Percentiles rank a stretch among this genome's conserved stretches.
Conservation (phyloP, 2,888 invertebrate species). For the Griposia aprilina region DNA sequence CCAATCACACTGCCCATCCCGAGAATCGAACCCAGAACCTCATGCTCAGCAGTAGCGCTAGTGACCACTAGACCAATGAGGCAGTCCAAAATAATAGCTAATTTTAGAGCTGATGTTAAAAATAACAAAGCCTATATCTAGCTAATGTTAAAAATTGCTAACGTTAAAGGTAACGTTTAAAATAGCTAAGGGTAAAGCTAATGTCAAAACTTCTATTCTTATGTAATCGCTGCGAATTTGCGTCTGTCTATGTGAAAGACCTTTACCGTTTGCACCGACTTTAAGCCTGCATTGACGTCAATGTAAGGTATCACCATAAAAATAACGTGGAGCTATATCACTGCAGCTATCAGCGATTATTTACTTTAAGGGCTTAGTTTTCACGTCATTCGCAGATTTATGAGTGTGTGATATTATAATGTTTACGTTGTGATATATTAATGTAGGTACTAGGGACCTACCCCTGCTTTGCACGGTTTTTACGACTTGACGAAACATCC, state of each 20-base stretch:
- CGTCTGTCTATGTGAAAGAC: background rate
- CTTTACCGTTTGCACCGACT: conserved; percentile 4
- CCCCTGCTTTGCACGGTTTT: no score
- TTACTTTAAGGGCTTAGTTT: conserved; percentile 1
- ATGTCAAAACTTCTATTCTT: background rate
- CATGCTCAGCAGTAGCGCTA: no score
- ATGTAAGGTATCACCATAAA: conserved; percentile 16
- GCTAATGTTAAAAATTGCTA: no score
- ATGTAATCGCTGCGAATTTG: background rate
- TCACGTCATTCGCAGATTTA: conserved; percentile 16
- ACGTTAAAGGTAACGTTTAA: no score
- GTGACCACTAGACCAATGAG: no score
- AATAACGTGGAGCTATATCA: conserved; percentile 21
- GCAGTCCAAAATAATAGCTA: no score
- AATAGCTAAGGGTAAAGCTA: background rate
- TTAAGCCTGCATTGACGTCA: conserved; percentile 41
- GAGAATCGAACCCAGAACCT: no score
- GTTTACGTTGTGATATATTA: background rate
- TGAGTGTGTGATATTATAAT: background rate
- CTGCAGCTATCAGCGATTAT: conserved; percentile 9
- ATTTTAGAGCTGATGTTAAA: no score
- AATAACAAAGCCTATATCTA: no score
- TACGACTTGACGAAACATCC: no score
- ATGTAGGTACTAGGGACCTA: no score
- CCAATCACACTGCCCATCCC: no score